Evolutionary conservation across 1,140 invertebrate species (phyloP).

Genomic region (Tenebrio molitor): DNA sequence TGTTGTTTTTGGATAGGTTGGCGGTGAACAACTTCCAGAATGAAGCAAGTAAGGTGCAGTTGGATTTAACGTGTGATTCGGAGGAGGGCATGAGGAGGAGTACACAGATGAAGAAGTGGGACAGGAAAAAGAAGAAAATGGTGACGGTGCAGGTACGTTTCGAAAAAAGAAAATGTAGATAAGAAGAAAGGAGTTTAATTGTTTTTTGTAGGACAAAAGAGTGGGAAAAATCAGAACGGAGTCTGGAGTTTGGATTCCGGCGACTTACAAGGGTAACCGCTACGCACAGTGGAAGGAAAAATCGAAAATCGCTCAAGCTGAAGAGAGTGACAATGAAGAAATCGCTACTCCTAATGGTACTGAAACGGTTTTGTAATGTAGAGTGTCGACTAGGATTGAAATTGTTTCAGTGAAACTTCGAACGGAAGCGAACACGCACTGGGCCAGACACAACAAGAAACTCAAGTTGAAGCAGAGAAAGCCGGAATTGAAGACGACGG

Average conservation of each 20-base stretch:
- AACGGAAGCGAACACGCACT: slow-evolving; percentile 65
- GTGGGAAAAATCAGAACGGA: slow-evolving; percentile 93
- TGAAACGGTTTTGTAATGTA: too few relatives aligned
- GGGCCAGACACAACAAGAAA: slow-evolving; percentile 75
- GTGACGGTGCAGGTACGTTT: slow-evolving; percentile 70
- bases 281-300: slow-evolving; percentile 92
- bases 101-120: slow-evolving; percentile 78
- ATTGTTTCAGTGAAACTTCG: too few relatives aligned
- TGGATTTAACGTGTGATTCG: slow-evolving; percentile 84
- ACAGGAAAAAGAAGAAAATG: slow-evolving; percentile 88
- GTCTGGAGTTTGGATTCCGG: slow-evolving; percentile 93
- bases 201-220: slow-evolving; percentile 70
- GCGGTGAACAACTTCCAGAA: slow-evolving; percentile 77
- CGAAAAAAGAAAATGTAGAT: not conserved
- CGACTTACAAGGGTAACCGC: slow-evolving; percentile 91
- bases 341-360: not conserved
- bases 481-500: slow-evolving; percentile 75
- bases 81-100: slow-evolving; percentile 71
- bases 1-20: too few relatives aligned
- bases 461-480: slow-evolving; percentile 68
- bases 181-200: too few relatives aligned
- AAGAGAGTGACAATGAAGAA: slow-evolving; percentile 73
- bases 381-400: too few relatives aligned
- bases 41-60: slow-evolving; percentile 75
- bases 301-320: slow-evolving; percentile 77